Conservation (phyloP, 2,113 vertebrate genomes). For the Stomatorhinus ivindoensis region DNA sequence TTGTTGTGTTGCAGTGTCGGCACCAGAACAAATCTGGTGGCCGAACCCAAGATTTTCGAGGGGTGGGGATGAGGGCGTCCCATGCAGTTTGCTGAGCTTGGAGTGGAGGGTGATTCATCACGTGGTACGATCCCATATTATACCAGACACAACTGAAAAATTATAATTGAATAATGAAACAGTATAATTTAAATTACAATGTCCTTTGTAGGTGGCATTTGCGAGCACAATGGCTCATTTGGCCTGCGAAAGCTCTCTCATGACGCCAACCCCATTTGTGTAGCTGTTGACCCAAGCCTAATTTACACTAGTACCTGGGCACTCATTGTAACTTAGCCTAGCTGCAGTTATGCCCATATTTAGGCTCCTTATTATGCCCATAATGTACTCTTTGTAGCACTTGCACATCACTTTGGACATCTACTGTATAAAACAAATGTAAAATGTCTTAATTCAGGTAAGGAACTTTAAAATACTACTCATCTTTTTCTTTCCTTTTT, state of each 20-base stretch:
- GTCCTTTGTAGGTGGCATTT: neutral
- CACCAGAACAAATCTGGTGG: neutral
- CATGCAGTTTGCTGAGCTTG: neutral
- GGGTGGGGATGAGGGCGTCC: neutral
- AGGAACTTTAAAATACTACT: neutral
- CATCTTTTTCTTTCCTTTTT: neutral
- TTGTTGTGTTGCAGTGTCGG: neutral
- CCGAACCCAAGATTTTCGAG: neutral
- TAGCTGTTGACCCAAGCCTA: neutral
- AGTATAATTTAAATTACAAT: neutral
- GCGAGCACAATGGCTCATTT: neutral
- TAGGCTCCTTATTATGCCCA: neutral
- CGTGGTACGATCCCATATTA: neutral
- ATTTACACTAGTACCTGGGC: neutral
- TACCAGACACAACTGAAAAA: neutral
- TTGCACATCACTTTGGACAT: neutral
- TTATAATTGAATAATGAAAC: neutral
- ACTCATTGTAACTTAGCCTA: neutral
- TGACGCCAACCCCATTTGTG: neutral
- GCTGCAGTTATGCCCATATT: neutral
- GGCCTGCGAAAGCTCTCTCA: neutral
- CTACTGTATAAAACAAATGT: neutral
- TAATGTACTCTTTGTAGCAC: neutral
- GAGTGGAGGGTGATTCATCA: neutral
- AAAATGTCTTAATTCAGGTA: neutral